These are phyloP conservation scores for Drosophila rubida DNA, from an alignment of 2,888 invertebrate species.

Conservation along the genomic window DNA sequence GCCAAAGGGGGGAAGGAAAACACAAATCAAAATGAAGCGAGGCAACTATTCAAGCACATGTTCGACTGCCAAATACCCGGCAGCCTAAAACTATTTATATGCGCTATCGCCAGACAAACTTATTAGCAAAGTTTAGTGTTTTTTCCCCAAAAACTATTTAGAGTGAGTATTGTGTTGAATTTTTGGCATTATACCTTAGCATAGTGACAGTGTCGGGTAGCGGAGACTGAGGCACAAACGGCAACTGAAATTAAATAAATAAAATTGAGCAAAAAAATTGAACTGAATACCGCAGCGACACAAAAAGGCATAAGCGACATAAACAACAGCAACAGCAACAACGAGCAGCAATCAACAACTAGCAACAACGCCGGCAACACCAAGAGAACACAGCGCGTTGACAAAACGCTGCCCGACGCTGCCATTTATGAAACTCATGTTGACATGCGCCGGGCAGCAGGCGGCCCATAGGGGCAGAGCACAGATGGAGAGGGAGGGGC, in stretches of 20 bases:
- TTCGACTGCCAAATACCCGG: background rate
- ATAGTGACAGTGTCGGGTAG: background rate
- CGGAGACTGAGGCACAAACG: slow-evolving; percentile 27
- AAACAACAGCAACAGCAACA: slow-evolving; percentile 26
- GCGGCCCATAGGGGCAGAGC: slow-evolving; percentile 33
- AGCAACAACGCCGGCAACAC: slow-evolving; percentile 43
- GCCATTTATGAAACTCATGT: slow-evolving; percentile 79
- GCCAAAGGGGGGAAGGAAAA: slow-evolving; percentile 19
- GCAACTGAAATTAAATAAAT: slow-evolving; percentile 51
- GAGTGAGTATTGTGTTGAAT: too few relatives aligned
- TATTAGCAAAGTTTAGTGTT: too few relatives aligned
- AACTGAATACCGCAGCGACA: slow-evolving; percentile 70
- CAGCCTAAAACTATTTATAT: background rate
- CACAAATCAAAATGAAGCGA: slow-evolving; percentile 30
- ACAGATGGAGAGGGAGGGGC: background rate
- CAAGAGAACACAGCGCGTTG: slow-evolving; percentile 69
- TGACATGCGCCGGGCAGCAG: slow-evolving; percentile 74
- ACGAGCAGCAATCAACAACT: slow-evolving; percentile 26
- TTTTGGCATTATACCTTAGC: background rate
- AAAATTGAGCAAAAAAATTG: slow-evolving; percentile 60
- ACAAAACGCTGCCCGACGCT: slow-evolving; percentile 68
- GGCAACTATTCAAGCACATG: slow-evolving; percentile 10
- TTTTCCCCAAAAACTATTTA: too few relatives aligned
- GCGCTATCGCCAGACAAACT: too few relatives aligned
- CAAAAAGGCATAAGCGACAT: slow-evolving; percentile 67